Evolutionary conservation across 2,113 vertebrate species (phyloP).

Genomic region (Columba livia): DNA sequence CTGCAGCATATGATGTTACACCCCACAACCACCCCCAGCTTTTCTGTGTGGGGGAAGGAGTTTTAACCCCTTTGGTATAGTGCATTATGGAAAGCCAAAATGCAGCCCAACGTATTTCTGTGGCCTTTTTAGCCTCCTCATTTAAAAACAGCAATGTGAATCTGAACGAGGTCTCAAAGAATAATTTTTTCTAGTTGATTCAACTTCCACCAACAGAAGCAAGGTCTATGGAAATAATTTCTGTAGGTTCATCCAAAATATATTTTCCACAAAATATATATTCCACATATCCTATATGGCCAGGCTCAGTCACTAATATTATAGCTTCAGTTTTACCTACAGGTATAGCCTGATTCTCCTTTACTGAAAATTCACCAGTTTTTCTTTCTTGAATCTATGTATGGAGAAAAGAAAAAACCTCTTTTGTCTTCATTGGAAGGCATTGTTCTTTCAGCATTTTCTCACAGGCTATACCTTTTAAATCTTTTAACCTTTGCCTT

Average conservation of each 20-base stretch:
- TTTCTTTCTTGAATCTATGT: background rate
- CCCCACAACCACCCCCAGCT: rapidly evolving
- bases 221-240: background rate
- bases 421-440: background rate
- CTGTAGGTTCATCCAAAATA: background rate
- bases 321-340: background rate
- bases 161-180: background rate
- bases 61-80: background rate
- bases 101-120: background rate
- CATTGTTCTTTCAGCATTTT: background rate
- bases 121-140: background rate
- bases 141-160: background rate
- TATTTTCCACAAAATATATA: too few species aligned
- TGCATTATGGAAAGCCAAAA: background rate
- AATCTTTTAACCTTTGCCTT: background rate
- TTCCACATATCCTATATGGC: background rate
- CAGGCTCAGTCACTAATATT: background rate
- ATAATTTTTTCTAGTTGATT: background rate
- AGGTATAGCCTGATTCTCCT: background rate
- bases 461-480: background rate
- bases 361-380: background rate
- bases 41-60: background rate
- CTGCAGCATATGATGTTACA: background rate
- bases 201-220: rapidly evolving
- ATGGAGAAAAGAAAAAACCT: background rate